Base-by-base conservation (phyloP, 2,888 invertebrate species). In the Oxyteleia sp. region DNA sequence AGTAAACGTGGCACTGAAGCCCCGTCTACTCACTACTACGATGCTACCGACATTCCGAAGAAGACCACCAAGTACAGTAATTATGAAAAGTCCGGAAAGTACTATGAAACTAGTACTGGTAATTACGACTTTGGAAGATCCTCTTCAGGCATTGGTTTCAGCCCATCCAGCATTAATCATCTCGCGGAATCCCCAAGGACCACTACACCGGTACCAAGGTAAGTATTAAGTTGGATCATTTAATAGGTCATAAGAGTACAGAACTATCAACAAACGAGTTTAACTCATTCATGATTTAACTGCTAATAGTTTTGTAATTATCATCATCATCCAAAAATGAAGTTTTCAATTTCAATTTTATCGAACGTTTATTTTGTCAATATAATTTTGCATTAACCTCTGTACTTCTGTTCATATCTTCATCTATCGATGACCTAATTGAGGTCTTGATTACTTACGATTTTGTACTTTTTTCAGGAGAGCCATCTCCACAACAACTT, bases 141-240 rank as follows among this genome's bases (percentile, higher is more conserved):
- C 0, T 90, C 92, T 7, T 79, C 87, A 0, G 92, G 89, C 0
- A 90, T 92, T 75, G 93, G 93, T 23, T 93, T 93, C 84, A 93
- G 93, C 69, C 93, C 93, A 2, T 90, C 93, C 0, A 93, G 93
- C 45, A 91, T 93, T 11, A 93, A 93, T 64, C 91, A 91, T 74
- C 88, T 93, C 2, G 93, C 93, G 2, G 93, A 93, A 45, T 89
- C 91, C 8, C 88, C 92, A 0, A 89, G 90, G 59, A 84, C 91
- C 1, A 93, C 93, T 1, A 93, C 93, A 18, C 92, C 92, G 1
- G 89, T 88, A 10, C 88, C 92, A 47, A 92, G 91, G 92, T 92
- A 88, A 26, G 38, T 68, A 10, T 18, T 3, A 5, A 15, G 29
- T 53, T 29, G 7, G 8, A 0, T 64, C 2, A n/a, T n/a, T n/a